A percentile compares a stretch with the other conserved stretches of the same genome.
These are phyloP conservation scores for Ancistrus triradiatus DNA, from an alignment of 2,113 vertebrate genomes.

Conservation along the genomic window DNA sequence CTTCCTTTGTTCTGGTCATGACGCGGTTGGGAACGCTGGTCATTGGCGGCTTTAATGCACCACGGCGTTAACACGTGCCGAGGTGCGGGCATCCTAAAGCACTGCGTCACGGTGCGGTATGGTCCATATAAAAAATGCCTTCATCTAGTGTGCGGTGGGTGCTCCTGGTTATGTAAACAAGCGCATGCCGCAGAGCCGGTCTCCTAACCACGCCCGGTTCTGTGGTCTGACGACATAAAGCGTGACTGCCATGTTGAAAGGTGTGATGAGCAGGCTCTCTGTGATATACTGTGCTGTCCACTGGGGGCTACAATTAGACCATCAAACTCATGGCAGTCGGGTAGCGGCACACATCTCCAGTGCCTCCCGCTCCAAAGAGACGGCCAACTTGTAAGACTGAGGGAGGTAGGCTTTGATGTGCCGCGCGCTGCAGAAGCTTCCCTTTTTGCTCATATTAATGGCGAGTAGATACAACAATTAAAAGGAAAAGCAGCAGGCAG, in stretches of 20 bases:
- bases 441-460: conserved; percentile 68
- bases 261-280: conserved; percentile 50
- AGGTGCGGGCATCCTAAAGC: conserved; percentile 33
- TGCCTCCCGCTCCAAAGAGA: conserved; percentile 65
- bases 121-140: conserved; percentile 23
- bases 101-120: conserved; percentile 17
- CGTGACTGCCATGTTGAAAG: not conserved
- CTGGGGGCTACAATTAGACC: conserved; percentile 77
- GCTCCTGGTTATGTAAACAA: conserved; percentile 31
- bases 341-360: conserved; percentile 57
- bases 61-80: conserved; percentile 25
- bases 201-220: conserved; percentile 7
- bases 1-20: conserved; percentile 53
- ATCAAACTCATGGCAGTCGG: conserved; percentile 70
- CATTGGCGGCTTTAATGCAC: conserved; percentile 47
- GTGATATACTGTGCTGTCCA: conserved; percentile 70
- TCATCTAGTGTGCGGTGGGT: conserved; percentile 1
- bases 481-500: conserved; percentile 53
- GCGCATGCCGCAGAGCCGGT: not conserved
- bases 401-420: conserved; percentile 72
- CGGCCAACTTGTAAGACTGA: conserved; percentile 68
- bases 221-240: conserved; percentile 1
- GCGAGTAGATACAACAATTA: conserved; percentile 68
- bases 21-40: conserved; percentile 34
- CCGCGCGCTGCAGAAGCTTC: conserved; percentile 57